Base-by-base conservation (phyloP, 1,140 invertebrate genomes). In the Bombus consobrinus region DNA sequence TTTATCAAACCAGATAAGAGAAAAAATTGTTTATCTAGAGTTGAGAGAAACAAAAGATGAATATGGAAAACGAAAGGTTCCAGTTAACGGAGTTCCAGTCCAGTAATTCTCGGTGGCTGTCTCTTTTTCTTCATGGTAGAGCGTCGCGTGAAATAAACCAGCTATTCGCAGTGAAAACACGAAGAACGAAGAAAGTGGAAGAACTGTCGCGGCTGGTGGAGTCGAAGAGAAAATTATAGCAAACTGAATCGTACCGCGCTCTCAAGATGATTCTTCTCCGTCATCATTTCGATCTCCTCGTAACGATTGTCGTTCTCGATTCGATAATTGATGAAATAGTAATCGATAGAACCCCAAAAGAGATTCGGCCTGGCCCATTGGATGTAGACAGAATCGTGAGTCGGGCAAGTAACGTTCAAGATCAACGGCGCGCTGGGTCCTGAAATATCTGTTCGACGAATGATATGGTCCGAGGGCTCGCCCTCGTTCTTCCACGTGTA, bases 381-480 rank as follows among this genome's bases (percentile, higher is more conserved):
- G 39, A 98, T 94, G 92, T 96, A 97, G 22, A 98, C 96, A 28
- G 97, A 96, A 87, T 98, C 97, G 86, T 97, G 95, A 57, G 96
- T 95, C 89, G 98, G 96, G 93, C 98, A 99, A 22, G 97, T 98
- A 32, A 98, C 94, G 94, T 98, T 98, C 32, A 97, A 94, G 92
- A 98, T 97, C 85, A 96, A 94, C 1, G 98, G 98, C 8, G 98
- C 96, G 87, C 96, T 97, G 13, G 98, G 98, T 8, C 97, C 97
- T 73, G 96, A 96, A 57, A 98, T 97, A 94, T 99, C 98, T 2
- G 98, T 98, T 80, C 96, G 96, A 47, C 97, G 97, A 75, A 96
- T 96, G 72, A 98, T 96, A 5, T 96, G 95, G 87, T 97, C 96
- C 15, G 98, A 98, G 41, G 96, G 95, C 88, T 97, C 96, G 64